Evolutionary conservation across 2,888 invertebrate species (phyloP), one percentile per base, ranked within the genome.

Genomic region (Fragum sueziense): DNA sequence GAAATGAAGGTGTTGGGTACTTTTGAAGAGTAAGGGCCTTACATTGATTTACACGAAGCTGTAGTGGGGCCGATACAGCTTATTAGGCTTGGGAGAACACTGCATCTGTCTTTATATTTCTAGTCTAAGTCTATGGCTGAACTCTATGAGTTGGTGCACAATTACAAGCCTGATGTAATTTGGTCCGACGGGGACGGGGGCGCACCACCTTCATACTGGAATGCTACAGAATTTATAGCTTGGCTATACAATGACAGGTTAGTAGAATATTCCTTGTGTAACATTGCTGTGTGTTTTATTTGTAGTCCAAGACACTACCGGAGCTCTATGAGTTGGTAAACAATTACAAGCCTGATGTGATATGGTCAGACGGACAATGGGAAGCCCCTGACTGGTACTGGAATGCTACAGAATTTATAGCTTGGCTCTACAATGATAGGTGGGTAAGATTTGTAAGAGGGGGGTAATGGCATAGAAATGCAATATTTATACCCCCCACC

Each of bases 151-250:
- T 82, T 93, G 37, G 91, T 93, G 0, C 90, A 89, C 29, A 84
- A 61, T 0, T 93, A 93, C 77, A 86, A 92, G 74, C 93, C 93
- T 2, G 92, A 93, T 17, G 85, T 93, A 6, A 85, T 93, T 31
- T 93, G 93, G 93, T 92, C 92, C 0, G 93, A 93, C 87, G 93
- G 93, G 0, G 98, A 98, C 88, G 98, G 98, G 97, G 98, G 97
- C 91, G 96, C 97, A 0, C 77, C 88, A 4, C 87, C 88, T 67
- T 76, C 72, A 2, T 94, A 94, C 87, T 94, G 94, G 94, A 93
- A 93, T 74, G 88, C 92, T 14, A 92, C 91, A 6, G 89, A 89
- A 51, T 93, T 94, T 80, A 76, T 94, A 3, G 92, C 94, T 4
- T 94, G 93, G 93, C 91, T 94, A 14, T 94, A 93, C 85, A 94